A percentile compares a stretch with the other conserved stretches of the same genome.
Conservation (phyloP, 2,888 invertebrate species). For the Pilophorus perplexus region DNA sequence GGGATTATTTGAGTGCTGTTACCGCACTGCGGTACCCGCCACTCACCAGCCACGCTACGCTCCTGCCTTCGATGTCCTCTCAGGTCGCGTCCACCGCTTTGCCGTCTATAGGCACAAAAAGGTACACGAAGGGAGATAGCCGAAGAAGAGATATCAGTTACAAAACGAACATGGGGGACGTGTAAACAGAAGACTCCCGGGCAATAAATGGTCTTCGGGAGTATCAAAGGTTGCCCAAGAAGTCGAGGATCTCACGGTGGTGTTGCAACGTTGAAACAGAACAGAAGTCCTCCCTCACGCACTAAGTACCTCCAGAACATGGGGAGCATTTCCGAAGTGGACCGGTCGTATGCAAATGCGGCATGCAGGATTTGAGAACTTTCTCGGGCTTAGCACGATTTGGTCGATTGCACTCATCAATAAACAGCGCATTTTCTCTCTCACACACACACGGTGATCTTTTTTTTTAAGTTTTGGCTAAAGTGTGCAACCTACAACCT, state of each 20-base stretch:
- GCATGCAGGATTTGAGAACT: too few species aligned
- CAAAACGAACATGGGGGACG: not conserved
- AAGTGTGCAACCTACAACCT: too few species aligned
- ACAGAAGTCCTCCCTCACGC: constrained; percentile 8
- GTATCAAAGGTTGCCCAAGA: not conserved
- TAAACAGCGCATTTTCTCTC: too few species aligned
- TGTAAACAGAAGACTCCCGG: too few species aligned
- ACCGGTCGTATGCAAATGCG: too few species aligned
- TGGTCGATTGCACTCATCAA: too few species aligned
- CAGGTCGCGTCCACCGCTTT: not conserved
- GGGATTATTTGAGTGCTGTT: too few species aligned
- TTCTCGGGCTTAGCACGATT: too few species aligned
- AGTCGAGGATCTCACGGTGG: constrained; percentile 5
- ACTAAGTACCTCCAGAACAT: constrained; percentile 1
- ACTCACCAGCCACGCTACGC: too few species aligned
- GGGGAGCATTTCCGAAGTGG: not conserved
- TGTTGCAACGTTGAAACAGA: not conserved
- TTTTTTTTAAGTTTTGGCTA: too few species aligned
- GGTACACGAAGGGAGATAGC: not conserved
- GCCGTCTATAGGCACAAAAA: not conserved
- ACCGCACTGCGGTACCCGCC: too few species aligned
- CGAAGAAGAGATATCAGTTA: not conserved
- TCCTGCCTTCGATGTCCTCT: constrained; percentile 1
- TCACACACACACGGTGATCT: too few species aligned
- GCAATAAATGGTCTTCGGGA: not conserved